These are phyloP conservation scores for Orientallactaga bullata DNA, from an alignment of 2,113 vertebrate species.

Conservation along the genomic window DNA sequence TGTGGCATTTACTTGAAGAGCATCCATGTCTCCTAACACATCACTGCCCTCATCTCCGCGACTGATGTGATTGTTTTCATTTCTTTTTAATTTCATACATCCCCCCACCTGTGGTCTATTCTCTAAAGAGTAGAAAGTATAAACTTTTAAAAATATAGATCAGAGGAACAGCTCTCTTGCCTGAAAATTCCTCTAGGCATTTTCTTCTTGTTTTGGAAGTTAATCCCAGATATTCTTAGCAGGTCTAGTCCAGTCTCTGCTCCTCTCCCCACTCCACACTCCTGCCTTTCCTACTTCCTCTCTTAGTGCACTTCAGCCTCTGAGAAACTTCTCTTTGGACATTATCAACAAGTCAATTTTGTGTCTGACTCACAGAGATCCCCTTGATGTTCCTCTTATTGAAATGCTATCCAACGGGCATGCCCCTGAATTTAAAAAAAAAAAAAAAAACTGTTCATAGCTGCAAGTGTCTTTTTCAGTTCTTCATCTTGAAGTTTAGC, in stretches of 20 bases:
- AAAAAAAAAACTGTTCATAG: not conserved
- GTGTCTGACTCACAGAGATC: not conserved
- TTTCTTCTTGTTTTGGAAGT: no score
- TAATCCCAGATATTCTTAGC: not conserved
- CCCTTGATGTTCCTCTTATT: not conserved
- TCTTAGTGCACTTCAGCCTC: not conserved
- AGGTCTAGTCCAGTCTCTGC: not conserved
- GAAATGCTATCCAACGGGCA: not conserved
- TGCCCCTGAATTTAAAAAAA: not conserved
- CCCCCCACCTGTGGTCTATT: not conserved
- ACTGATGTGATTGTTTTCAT: not conserved
- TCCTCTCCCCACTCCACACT: rapidly evolving
- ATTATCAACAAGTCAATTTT: not conserved
- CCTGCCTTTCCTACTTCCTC: not conserved
- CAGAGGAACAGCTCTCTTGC: not conserved
- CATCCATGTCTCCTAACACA: not conserved
- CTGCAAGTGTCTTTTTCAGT: not conserved
- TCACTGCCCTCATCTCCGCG: not conserved
- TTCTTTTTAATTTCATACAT: not conserved
- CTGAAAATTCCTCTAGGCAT: not conserved
- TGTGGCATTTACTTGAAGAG: not conserved
- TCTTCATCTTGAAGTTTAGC: not conserved
- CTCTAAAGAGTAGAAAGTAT: not conserved
- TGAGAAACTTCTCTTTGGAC: not conserved
- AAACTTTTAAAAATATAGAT: not conserved